Evolutionary conservation across 2,888 invertebrate species (phyloP).

Genomic region (Cheilosia soror): DNA sequence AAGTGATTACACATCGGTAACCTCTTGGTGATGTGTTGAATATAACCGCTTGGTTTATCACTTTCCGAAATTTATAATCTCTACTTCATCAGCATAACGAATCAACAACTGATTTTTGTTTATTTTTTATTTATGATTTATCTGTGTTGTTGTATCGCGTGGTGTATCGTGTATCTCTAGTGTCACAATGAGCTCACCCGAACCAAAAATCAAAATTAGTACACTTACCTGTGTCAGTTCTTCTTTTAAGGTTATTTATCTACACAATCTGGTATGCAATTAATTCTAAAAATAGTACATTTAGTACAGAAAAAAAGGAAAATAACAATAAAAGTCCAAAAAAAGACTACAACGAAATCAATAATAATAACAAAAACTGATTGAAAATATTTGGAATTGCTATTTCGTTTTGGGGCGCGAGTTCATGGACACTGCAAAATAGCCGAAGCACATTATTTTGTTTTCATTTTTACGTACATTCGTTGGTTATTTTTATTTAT

Average conservation of each 20-base stretch:
- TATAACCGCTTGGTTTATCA: constrained; percentile 3
- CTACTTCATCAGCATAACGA: constrained; percentile 12
- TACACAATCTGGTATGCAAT: constrained; percentile 8
- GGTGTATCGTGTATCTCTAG: background rate
- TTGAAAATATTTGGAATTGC: constrained; percentile 17
- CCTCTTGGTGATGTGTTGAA: constrained; percentile 8
- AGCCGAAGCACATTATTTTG: background rate
- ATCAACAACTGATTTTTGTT: constrained; percentile 19
- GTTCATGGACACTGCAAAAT: constrained; percentile 39
- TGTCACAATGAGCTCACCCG: constrained; percentile 2
- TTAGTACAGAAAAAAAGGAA: background rate
- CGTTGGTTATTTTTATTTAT: constrained; percentile 8
- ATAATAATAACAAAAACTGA: constrained; percentile 18
- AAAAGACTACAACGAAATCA: constrained; percentile 6
- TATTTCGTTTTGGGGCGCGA: constrained; percentile 1
- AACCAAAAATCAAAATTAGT: constrained; percentile 2
- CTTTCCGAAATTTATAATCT: constrained; percentile 13
- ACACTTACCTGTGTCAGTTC: background rate
- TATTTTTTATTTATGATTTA: background rate
- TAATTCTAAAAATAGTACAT: constrained; percentile 15
- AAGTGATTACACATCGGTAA: constrained; percentile 29
- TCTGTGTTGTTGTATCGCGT: background rate
- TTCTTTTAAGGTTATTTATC: background rate
- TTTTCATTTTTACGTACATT: background rate
- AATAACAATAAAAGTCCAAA: background rate